These are phyloP conservation scores for Oreochromis aureus DNA, from an alignment of 2,113 vertebrate genomes.

Conservation along the genomic window DNA sequence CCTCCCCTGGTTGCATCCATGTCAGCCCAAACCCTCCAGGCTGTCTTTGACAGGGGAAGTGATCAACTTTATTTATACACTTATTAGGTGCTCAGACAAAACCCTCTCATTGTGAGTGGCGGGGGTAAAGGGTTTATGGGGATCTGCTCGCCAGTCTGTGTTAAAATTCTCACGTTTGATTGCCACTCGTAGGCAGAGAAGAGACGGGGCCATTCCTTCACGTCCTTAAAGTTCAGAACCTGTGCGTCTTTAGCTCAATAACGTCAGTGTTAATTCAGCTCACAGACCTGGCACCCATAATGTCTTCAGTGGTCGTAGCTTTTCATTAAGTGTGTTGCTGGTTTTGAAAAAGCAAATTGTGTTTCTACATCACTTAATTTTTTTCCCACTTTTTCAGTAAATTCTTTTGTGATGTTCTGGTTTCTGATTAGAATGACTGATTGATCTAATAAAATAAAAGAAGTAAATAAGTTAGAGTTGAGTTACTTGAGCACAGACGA, in stretches of 20 bases:
- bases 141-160: constrained; percentile 29
- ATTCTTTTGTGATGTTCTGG: neutral
- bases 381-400: neutral
- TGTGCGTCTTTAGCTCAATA: constrained; percentile 13
- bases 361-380: neutral
- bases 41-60: constrained; percentile 67
- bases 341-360: neutral
- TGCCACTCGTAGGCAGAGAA: constrained; percentile 40
- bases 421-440: constrained; percentile 15
- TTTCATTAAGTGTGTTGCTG: neutral
- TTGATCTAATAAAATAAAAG: neutral
- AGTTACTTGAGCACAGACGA: constrained; percentile 27
- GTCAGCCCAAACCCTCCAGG: constrained; percentile 55
- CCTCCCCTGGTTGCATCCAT: constrained; percentile 59
- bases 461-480: constrained; percentile 28
- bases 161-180: constrained; percentile 63
- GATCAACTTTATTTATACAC: constrained; percentile 75
- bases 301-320: neutral
- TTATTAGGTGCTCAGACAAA: constrained; percentile 61
- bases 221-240: constrained; percentile 8
- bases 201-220: constrained; percentile 33
- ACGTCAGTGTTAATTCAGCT: neutral
- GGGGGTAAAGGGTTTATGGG: constrained; percentile 45
- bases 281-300: neutral
- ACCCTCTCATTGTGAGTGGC: constrained; percentile 50